Conservation (phyloP, 2,113 vertebrate genomes). For the Glaucomys volans region DNA sequence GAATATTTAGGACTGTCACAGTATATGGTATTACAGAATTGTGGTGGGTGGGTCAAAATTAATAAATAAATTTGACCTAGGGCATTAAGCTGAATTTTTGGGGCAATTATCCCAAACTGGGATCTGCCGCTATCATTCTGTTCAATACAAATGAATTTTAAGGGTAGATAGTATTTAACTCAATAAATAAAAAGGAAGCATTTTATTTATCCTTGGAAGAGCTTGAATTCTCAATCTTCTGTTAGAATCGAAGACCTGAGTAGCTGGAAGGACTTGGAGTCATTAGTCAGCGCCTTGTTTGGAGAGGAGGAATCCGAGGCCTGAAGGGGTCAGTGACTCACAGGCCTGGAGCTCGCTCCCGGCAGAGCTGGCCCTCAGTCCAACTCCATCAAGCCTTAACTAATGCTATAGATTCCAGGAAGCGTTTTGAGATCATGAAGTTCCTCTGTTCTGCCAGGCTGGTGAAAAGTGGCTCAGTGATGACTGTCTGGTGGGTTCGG, state of each 20-base stretch:
- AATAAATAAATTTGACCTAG: slow-evolving; percentile 31
- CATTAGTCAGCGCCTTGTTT: background rate
- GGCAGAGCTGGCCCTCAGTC: background rate
- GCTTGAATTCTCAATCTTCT: background rate
- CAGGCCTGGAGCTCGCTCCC: background rate
- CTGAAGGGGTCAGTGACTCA: background rate
- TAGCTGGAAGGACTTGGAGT: background rate
- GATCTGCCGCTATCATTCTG: background rate
- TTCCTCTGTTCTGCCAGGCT: background rate
- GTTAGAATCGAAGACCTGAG: background rate
- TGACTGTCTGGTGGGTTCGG: background rate
- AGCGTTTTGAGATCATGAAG: slow-evolving; percentile 18
- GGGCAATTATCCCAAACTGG: slow-evolving; percentile 35
- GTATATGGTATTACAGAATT: background rate
- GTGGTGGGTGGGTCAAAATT: background rate
- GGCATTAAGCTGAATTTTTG: slow-evolving; percentile 4
- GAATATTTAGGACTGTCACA: background rate
- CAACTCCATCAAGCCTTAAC: background rate
- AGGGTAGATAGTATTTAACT: background rate
- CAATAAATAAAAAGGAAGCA: slow-evolving; percentile 20
- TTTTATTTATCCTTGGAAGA: slow-evolving; percentile 32
- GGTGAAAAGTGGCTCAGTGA: background rate
- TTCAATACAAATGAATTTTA: slow-evolving; percentile 36
- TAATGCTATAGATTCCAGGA: slow-evolving; percentile 48
- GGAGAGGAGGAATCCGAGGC: slow-evolving; percentile 48